Evolutionary conservation across 2,113 vertebrate genomes (phyloP).

Genomic region (Gymnogyps californianus): DNA sequence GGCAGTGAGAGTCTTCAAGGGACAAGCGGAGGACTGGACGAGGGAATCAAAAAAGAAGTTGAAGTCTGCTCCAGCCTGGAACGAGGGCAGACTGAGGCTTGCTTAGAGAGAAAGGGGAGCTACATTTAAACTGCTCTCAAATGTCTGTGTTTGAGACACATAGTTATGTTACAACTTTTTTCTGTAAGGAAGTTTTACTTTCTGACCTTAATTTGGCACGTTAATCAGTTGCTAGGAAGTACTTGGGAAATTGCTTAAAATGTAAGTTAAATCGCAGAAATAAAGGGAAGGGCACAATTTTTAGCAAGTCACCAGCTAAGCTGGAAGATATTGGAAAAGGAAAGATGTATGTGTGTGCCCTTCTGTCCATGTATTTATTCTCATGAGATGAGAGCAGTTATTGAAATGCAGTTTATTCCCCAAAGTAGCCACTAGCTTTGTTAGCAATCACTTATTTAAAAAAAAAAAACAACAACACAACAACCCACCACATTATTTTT

Average conservation of each 20-base stretch:
- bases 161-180: not conserved
- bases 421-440: not conserved
- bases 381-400: not conserved
- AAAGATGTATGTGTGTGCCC: fast-evolving
- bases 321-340: not conserved
- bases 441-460: not conserved
- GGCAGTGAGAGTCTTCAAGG: not conserved
- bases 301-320: not conserved
- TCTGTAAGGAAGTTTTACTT: not conserved
- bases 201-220: not conserved
- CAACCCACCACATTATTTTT: not conserved
- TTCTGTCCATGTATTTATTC: not conserved
- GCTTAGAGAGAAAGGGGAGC: not conserved
- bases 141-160: too few relatives aligned
- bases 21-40: too few relatives aligned
- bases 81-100: not conserved
- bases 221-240: not conserved
- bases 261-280: too few relatives aligned
- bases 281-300: not conserved
- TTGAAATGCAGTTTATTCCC: not conserved
- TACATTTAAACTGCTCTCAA: not conserved
- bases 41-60: not conserved
- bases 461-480: too few relatives aligned
- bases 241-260: not conserved
- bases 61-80: not conserved